Evolutionary conservation across 92 coral and sea anemone genomes (phyloP).

Genomic region (Parazoanthus swiftii): DNA sequence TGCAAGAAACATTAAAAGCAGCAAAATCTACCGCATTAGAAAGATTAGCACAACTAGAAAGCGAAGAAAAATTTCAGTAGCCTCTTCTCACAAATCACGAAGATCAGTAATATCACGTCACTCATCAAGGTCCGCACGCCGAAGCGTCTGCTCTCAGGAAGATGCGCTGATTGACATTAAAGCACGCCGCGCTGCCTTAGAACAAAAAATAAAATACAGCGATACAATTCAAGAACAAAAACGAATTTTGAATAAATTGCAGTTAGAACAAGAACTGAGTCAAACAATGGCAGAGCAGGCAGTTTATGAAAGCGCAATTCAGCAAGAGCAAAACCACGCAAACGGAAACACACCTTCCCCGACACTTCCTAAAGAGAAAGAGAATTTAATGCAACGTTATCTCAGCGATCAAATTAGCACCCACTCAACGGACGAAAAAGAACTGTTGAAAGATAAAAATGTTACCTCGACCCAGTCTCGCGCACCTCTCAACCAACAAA

Average conservation of each 20-base stretch:
- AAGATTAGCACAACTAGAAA: slow-evolving; percentile 11
- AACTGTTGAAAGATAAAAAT: slow-evolving; percentile 30
- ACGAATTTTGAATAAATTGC: not conserved
- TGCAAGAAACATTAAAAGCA: slow-evolving; percentile 34
- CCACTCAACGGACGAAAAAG: slow-evolving; percentile 17
- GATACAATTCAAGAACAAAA: slow-evolving; percentile 18
- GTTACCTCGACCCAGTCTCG: slow-evolving; percentile 6
- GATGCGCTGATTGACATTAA: slow-evolving; percentile 35
- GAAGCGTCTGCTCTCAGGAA: slow-evolving; percentile 29
- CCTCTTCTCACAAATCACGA: slow-evolving; percentile 10
- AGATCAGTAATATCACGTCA: slow-evolving; percentile 17
- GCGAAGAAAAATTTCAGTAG: slow-evolving; percentile 22
- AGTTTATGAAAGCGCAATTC: slow-evolving; percentile 38
- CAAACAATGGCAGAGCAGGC: slow-evolving; percentile 41
- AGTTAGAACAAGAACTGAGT: slow-evolving; percentile 22
- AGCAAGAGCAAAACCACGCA: slow-evolving; percentile 32
- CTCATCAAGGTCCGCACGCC: slow-evolving; percentile 28
- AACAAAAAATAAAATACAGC: slow-evolving; percentile 25
- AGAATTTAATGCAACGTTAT: not conserved
- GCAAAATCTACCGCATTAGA: slow-evolving; percentile 20
- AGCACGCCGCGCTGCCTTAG: slow-evolving; percentile 13
- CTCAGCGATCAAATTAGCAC: slow-evolving; percentile 20
- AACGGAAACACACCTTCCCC: slow-evolving; percentile 10
- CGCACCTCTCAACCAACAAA: slow-evolving; percentile 28
- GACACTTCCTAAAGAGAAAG: slow-evolving; percentile 5